Evolutionary conservation across 37 sponge, comb jelly and placozoan species (phyloP), one percentile per base, ranked within the genome.

Genomic region (Oscarella lobularis): DNA sequence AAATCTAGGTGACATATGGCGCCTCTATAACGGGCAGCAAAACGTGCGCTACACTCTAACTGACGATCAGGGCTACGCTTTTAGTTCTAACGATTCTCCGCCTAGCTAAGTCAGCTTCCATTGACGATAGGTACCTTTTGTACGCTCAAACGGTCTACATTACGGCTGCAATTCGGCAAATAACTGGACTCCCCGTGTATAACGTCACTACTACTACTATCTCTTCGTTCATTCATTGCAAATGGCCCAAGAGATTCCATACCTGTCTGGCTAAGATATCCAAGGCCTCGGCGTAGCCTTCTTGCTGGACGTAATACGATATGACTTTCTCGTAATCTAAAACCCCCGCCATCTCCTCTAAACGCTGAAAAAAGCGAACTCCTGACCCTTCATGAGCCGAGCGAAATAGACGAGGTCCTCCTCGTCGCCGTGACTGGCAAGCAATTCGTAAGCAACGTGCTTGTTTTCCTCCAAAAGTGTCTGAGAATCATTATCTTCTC

Each of bases 341-440:
- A 20, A 1, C 20, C 60, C 20, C 9, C 9, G 20, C 20, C 60
- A 48, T 48, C 60, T 48, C 14, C 20, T 48, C 20, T 48, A 20
- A 27, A 20, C 60, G 20, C 20, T 20, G 20, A 9, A 48, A 48
- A 48, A 48, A 48, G 60, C 20, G 20, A 48, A 27, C 14, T 33
- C 33, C 60, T 38, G 65, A 87, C 88, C 98, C 65, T 87, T 78
- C 90, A 96, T 86, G 36, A 87, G 77, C 66, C 68, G 82, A 35
- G 98, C 93, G 76, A 96, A 89, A 85, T 75, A 87, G 3, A 96
- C 79, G 75, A 92, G 70, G 37, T 92, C 90, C n/a, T 87, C 86
- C n/a, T 83, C 76, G 33, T 87, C 83, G 2, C 98, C 98, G 81
- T 96, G 93, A 54, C 90, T 90, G 36, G 90, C 55, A 66, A 95